Evolutionary conservation across 2,888 invertebrate species (phyloP).

Genomic region (Helobdella robusta): DNA sequence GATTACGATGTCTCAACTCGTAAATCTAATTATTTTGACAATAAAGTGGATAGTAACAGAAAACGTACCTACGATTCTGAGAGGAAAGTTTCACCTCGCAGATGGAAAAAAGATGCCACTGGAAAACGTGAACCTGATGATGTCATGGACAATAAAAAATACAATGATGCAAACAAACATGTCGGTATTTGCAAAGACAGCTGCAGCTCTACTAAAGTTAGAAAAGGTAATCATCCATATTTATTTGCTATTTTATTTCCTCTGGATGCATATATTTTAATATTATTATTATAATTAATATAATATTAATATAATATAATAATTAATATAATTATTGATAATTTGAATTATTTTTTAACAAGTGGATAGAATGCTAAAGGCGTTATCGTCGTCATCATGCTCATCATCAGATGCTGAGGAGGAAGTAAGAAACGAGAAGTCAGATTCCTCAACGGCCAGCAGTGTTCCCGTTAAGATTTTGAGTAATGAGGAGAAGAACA

Average conservation of each 20-base stretch:
- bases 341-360: too few species aligned
- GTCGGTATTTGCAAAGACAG: slow-evolving; percentile 9
- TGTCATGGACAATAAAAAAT: not conserved
- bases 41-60: not conserved
- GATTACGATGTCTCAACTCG: not conserved
- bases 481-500: slow-evolving; percentile 66
- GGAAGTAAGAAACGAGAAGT: not conserved
- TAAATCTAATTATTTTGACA: too few species aligned
- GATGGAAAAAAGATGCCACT: slow-evolving; percentile 11
- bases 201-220: too few species aligned
- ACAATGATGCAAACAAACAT: not conserved
- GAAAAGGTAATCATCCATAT: too few species aligned
- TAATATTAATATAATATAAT: too few species aligned
- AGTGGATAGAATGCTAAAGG: too few species aligned
- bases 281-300: too few species aligned
- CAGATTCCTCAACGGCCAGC: too few species aligned
- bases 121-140: slow-evolving; percentile 1
- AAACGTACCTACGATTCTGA: slow-evolving; percentile 17
- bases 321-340: too few species aligned
- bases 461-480: too few species aligned
- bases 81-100: not conserved
- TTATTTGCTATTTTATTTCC: too few species aligned
- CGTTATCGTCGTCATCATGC: not conserved
- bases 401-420: not conserved
- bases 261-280: too few species aligned